Evolutionary conservation across 2,888 invertebrate species (phyloP).

Genomic region (Autographa gamma): DNA sequence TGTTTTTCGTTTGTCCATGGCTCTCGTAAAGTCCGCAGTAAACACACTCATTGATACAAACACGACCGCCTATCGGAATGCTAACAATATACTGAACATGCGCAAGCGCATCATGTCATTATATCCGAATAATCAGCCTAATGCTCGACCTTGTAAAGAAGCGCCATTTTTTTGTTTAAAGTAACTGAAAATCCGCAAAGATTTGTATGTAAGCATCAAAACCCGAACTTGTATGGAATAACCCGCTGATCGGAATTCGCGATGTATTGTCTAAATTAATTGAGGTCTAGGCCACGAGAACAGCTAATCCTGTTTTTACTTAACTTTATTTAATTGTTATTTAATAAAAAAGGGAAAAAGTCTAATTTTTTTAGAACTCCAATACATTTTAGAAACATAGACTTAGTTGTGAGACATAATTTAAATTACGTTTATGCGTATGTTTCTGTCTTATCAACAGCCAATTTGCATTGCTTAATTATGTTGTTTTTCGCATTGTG

Average conservation of each 20-base stretch:
- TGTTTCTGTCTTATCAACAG: background rate
- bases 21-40: background rate
- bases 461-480: too few species aligned
- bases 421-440: background rate
- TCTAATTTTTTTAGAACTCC: too few species aligned
- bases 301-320: background rate
- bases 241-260: slow-evolving; percentile 34
- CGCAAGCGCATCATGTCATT: slow-evolving; percentile 33
- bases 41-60: background rate
- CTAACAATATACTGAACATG: slow-evolving; percentile 34
- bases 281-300: slow-evolving; percentile 24
- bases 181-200: slow-evolving; percentile 31
- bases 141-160: slow-evolving; percentile 36
- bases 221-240: slow-evolving; percentile 33
- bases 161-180: slow-evolving; percentile 29
- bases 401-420: background rate
- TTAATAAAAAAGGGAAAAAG: too few species aligned
- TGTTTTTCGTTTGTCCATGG: background rate
- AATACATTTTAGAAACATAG: too few species aligned
- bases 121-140: slow-evolving; percentile 16
- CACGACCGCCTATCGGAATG: slow-evolving; percentile 22
- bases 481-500: too few species aligned
- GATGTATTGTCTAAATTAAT: slow-evolving; percentile 23
- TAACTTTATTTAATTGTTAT: background rate
- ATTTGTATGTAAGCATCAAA: slow-evolving; percentile 26